Conservation (phyloP, 1,140 invertebrate species). For the Camponotus pennsylvanicus region DNA sequence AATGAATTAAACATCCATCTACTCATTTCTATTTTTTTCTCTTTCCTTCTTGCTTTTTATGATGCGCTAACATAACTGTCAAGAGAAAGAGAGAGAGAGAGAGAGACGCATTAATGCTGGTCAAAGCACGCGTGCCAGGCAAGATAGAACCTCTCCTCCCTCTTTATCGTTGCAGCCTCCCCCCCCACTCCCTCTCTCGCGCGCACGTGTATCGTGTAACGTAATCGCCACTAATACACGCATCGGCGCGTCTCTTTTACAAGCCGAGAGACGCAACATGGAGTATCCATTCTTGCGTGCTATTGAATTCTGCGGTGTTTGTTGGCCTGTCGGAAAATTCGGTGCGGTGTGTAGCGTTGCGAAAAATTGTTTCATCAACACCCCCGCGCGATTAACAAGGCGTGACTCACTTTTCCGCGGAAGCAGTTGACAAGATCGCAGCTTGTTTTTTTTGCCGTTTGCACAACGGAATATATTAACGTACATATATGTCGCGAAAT, state of each 20-base stretch:
- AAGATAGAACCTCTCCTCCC: not conserved
- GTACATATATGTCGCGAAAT: not conserved
- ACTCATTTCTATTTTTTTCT: not conserved
- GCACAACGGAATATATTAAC: no score
- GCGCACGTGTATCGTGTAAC: conserved; percentile 54
- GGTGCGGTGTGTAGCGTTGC: conserved; percentile 30
- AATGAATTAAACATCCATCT: not conserved
- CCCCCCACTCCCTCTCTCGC: not conserved
- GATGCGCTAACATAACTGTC: not conserved
- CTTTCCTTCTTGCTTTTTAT: not conserved
- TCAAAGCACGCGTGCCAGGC: conserved; percentile 52
- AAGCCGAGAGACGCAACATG: conserved; percentile 8
- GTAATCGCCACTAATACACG: conserved; percentile 58
- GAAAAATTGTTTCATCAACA: conserved; percentile 33
- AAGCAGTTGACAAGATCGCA: not conserved
- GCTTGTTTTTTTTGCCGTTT: not conserved
- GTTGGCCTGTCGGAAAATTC: conserved; percentile 37
- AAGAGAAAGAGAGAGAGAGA: no score
- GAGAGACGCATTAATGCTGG: conserved; percentile 18
- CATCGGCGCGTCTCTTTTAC: conserved; percentile 38
- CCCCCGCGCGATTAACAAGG: not conserved
- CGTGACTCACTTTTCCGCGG: not conserved
- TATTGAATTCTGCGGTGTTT: conserved; percentile 37
- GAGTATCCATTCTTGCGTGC: not conserved
- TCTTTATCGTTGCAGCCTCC: not conserved